Base-by-base conservation (phyloP, 2,113 vertebrate genomes). In the Hepsetus odoe region DNA sequence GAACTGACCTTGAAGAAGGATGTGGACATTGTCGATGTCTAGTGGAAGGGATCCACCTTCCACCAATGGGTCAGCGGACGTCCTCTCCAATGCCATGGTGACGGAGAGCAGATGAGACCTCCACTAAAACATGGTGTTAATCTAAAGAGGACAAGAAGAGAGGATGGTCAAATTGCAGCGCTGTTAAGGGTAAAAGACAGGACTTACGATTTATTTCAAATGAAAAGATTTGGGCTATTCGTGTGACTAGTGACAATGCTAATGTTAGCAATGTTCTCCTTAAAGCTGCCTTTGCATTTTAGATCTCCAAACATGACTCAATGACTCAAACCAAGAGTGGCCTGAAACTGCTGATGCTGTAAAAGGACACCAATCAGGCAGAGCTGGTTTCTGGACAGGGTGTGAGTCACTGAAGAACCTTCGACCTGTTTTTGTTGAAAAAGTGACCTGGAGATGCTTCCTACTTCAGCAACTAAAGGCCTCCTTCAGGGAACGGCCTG, bases 11-110 rank as follows among this genome's bases (percentile, higher is more conserved):
- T 92, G 92, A 72, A 93, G 89, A 28, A 93, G 90, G 70, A 92
- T 74, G 71, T 91, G 92, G 68, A 93, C 80, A n/a, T 92, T 86
- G 83, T 93, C 92, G 8, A 92, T 93, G 86, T 93, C 91, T 80
- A 93, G 86, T 55, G 90, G 90, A 80, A 89, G 71, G 61, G 61
- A 74, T 26, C 86, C 87, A 65, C 82, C 46, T 73, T 90, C 89
- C 86, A 71, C 77, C 42, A 33, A 3, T 0, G 51, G 87, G 67
- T 90, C 88, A 28, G 73, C 56, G 28, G 33, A 74, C 71, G 70
- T 62, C 33, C 83, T 72, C 78, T 88, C 86, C 0, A 87, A 89
- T 13, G 87, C 84, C 91, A 92, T 92, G 13, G 13, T 65, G 74
- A 81, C 81, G 28, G 28, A 46, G 55, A 46, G 87, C 76, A 85